Evolutionary conservation across 1,140 invertebrate species (phyloP).

Genomic region (Euschistus heros): DNA sequence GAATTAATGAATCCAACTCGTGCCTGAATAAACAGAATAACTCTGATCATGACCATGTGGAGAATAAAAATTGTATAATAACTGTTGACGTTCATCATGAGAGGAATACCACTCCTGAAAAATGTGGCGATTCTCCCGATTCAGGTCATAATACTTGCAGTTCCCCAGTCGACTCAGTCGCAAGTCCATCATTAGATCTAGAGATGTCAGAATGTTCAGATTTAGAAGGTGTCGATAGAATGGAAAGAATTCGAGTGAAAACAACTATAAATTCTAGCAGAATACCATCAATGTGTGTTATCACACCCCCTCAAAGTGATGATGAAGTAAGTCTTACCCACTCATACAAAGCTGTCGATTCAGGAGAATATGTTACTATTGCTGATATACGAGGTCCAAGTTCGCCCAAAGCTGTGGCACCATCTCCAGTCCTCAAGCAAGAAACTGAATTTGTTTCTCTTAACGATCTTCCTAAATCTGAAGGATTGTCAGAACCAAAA

Average conservation of each 20-base stretch:
- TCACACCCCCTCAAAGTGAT: constrained; percentile 76
- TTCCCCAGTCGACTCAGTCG: constrained; percentile 61
- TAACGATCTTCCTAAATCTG: constrained; percentile 49
- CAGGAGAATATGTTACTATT: constrained; percentile 74
- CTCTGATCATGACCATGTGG: constrained; percentile 24
- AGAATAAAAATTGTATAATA: constrained; percentile 26
- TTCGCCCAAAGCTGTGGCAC: constrained; percentile 39
- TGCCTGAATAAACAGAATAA: constrained; percentile 30
- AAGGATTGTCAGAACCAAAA: constrained; percentile 31
- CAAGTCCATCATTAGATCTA: constrained; percentile 59
- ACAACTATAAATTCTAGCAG: constrained; percentile 75
- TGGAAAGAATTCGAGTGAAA: constrained; percentile 72
- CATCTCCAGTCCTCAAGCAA: constrained; percentile 33
- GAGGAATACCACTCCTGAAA: constrained; percentile 26
- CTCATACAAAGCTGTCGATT: constrained; percentile 34
- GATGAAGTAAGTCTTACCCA: constrained; percentile 48
- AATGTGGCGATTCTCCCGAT: constrained; percentile 43
- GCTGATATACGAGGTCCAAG: constrained; percentile 65
- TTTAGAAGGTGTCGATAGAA: constrained; percentile 66
- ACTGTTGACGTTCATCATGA: constrained; percentile 30
- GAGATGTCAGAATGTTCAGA: constrained; percentile 70
- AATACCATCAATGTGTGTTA: constrained; percentile 86
- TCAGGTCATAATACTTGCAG: constrained; percentile 71
- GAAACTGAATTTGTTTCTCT: constrained; percentile 68
- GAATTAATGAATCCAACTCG: constrained; percentile 23